A percentile compares a stretch with the other conserved stretches of the same genome.
phyloP scores from a whole-genome alignment of 2,888 invertebrate species.

The Calliopum simillimum region DNA sequence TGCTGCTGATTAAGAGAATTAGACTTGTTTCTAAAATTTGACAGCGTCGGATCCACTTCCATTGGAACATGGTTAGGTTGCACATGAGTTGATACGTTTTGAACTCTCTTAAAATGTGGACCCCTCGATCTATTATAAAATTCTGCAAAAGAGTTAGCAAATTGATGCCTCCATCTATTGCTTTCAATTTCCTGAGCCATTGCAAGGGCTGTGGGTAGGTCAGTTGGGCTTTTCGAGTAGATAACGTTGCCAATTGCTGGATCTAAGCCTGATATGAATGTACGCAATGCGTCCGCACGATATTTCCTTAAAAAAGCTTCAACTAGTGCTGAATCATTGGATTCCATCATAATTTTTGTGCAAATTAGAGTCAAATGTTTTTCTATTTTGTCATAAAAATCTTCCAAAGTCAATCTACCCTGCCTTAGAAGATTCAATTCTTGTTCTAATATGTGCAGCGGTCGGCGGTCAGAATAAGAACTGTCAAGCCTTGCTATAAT shows the following conservation, averaged over 20 bases:
- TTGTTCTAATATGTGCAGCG: constrained; percentile 36
- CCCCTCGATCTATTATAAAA: no score
- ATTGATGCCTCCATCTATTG: constrained; percentile 25
- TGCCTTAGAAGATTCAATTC: constrained; percentile 31
- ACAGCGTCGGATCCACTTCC: not conserved
- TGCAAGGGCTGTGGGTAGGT: constrained; percentile 25
- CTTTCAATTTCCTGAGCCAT: constrained; percentile 28
- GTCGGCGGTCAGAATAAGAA: constrained; percentile 8
- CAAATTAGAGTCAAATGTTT: constrained; percentile 18
- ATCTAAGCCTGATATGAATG: constrained; percentile 8
- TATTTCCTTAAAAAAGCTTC: not conserved
- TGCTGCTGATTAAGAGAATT: not conserved
- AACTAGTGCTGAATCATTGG: not conserved
- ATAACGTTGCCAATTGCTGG: constrained; percentile 23
- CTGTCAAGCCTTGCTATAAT: constrained; percentile 18
- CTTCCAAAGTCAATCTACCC: not conserved
- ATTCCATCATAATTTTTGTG: constrained; percentile 12
- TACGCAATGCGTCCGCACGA: not conserved
- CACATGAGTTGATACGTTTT: not conserved
- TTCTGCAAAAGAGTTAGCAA: constrained; percentile 24
- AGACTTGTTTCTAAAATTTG: not conserved
- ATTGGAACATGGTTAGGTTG: not conserved
- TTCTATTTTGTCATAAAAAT: constrained; percentile 25
- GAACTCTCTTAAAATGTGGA: not conserved
- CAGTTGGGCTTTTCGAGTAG: constrained; percentile 14